Evolutionary conservation across 2,113 vertebrate species (phyloP).

Genomic region (Penelope pileata): DNA sequence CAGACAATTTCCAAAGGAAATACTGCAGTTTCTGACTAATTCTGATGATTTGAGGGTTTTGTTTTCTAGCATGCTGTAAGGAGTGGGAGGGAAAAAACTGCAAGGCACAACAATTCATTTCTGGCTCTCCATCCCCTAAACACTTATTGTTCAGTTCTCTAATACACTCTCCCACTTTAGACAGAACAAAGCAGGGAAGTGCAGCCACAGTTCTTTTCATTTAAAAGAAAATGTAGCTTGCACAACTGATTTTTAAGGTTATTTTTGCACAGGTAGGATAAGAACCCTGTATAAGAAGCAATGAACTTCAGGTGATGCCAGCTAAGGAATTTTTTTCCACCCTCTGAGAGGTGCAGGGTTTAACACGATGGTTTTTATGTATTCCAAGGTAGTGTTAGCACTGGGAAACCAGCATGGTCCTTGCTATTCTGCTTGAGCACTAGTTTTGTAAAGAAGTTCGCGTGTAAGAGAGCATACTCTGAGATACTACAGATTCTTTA

Average conservation of each 20-base stretch:
- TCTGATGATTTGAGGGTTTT: conserved; percentile 1
- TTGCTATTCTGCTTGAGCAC: background rate
- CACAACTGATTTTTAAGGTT: background rate
- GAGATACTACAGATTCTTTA: background rate
- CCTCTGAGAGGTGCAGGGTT: background rate
- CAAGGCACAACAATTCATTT: background rate
- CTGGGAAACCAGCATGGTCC: background rate
- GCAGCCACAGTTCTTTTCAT: background rate
- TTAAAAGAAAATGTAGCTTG: background rate
- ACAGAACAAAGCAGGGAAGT: background rate
- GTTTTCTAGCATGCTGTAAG: background rate
- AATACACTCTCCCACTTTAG: background rate
- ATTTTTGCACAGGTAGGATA: background rate
- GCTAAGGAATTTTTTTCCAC: background rate
- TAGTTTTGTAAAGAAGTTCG: background rate
- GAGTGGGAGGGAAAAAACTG: background rate
- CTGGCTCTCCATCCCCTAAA: background rate
- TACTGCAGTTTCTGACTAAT: background rate
- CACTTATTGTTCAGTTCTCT: background rate
- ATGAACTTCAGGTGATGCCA: background rate
- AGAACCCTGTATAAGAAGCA: background rate
- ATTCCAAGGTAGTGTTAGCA: background rate
- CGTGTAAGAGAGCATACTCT: background rate
- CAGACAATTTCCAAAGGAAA: background rate
- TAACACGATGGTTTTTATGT: background rate